A percentile compares a stretch with the other conserved stretches of the same genome.
phyloP scores from a whole-genome alignment of 2,113 vertebrate species.

The Gymnobelideus leadbeateri region DNA sequence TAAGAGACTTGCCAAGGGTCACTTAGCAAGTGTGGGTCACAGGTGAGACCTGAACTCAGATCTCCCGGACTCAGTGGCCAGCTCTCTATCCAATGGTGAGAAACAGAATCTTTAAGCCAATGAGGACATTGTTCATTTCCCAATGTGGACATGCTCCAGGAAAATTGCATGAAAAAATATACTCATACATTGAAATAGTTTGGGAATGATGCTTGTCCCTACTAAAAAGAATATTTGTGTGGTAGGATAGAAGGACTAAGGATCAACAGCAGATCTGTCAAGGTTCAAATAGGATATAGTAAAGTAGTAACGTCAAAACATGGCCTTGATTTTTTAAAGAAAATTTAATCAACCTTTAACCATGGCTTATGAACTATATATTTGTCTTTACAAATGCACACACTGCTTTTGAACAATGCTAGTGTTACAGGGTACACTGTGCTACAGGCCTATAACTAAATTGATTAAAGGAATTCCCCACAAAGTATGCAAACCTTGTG shows the following conservation, averaged over 20 bases:
- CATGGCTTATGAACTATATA: not conserved
- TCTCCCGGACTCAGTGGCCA: not conserved
- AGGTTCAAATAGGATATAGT: not conserved
- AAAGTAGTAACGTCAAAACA: not conserved
- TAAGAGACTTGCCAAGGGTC: not conserved
- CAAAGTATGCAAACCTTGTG: constrained; percentile 49
- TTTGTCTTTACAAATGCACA: not conserved
- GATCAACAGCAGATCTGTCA: not conserved
- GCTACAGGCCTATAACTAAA: constrained; percentile 52
- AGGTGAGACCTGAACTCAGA: not conserved
- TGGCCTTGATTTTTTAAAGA: not conserved
- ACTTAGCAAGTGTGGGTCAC: not conserved
- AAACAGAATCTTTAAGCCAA: not conserved
- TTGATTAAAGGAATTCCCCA: not conserved
- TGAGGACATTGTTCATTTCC: not conserved
- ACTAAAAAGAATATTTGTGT: not conserved
- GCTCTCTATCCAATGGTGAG: not conserved
- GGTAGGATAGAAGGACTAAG: not conserved
- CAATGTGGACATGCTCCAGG: not conserved
- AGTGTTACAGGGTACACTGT: not conserved
- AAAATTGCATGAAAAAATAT: not conserved
- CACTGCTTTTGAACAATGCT: not conserved
- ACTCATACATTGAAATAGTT: not conserved
- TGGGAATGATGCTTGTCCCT: not conserved
- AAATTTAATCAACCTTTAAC: not conserved